Evolutionary conservation across 2,797 vertebrate species (phyloP), one percentile per base, ranked within the genome.

Genomic region (Ispidina picta): DNA sequence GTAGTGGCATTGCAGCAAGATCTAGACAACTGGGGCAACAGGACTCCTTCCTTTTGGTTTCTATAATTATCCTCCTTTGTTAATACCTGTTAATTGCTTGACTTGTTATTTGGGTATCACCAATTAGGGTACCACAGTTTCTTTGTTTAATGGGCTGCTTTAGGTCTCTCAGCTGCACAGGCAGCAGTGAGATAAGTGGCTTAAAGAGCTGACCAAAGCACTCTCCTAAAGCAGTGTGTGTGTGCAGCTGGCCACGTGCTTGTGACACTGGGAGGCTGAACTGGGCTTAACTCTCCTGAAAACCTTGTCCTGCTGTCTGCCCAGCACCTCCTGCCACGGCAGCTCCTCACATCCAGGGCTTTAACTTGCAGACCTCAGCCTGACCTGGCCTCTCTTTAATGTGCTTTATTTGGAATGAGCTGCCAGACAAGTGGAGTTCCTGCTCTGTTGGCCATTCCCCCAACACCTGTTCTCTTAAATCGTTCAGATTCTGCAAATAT

Each of bases 391-490:
- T 60, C 80, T 93, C 37, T 83, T 18, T 41, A 46, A 54, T 86
- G 90, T 88, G 80, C 78, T 94, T 77, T 69, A 15, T 64, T 81
- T 89, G 66, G 81, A 88, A 70, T n/a, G 21, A 89, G 33, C 10
- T 66, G 74, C 88, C 94, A 81, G 29, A 8, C 68, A 52, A 83
- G 93, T 83, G 93, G 82, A 68, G 56, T 81, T 96, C 74, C 63
- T 88, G 76, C 86, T 94, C n/a, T 26, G 28, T 64, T 44, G 88
- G 83, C 64, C 31, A 79, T 86, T 92, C 86, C 92, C 93, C 91
- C 95, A 89, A 71, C 87, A 60, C 26, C 54, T 92, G 48, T 94
- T 91, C 91, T 91, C 85, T 95, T 74, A 76, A 83, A 93, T 89
- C 3, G 2, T 83, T 95, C 92, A 91, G 76, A 86, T 91, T 79